Evolutionary conservation across 2,888 invertebrate species (phyloP).

Genomic region (Elegia similella): DNA sequence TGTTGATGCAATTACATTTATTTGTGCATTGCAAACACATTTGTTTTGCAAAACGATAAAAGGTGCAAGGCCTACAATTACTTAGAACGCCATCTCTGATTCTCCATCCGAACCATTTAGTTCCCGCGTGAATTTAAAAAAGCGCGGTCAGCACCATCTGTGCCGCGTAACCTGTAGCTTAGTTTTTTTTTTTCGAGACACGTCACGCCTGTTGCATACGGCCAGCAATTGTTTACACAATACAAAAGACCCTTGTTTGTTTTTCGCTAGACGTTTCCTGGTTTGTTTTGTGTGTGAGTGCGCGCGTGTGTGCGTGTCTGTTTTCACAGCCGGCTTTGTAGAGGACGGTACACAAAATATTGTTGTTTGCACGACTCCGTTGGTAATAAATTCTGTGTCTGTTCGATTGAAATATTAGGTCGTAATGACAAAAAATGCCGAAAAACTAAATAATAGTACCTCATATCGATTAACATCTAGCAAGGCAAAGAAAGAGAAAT

Average conservation of each 20-base stretch:
- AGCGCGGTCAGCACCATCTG: constrained; percentile 50
- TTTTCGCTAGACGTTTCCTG: constrained; percentile 82
- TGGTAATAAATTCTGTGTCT: constrained; percentile 65
- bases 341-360: constrained; percentile 74
- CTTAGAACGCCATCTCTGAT: constrained; percentile 53
- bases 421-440: constrained; percentile 1
- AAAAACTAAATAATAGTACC: neutral
- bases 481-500: neutral
- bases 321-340: constrained; percentile 74
- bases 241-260: constrained; percentile 82
- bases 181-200: constrained; percentile 59
- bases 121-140: constrained; percentile 11
- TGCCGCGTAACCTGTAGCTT: constrained; percentile 56
- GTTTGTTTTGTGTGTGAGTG: constrained; percentile 77
- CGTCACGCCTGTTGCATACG: constrained; percentile 80
- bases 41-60: constrained; percentile 5
- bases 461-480: neutral
- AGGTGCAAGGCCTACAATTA: neutral
- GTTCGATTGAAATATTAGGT: constrained; percentile 19
- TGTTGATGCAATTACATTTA: constrained; percentile 17
- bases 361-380: constrained; percentile 67
- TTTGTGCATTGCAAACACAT: constrained; percentile 19
- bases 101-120: constrained; percentile 29
- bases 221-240: constrained; percentile 78
- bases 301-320: constrained; percentile 48